phyloP scores from a whole-genome alignment of 2,888 invertebrate species.

The Philopedon plagiatum region DNA sequence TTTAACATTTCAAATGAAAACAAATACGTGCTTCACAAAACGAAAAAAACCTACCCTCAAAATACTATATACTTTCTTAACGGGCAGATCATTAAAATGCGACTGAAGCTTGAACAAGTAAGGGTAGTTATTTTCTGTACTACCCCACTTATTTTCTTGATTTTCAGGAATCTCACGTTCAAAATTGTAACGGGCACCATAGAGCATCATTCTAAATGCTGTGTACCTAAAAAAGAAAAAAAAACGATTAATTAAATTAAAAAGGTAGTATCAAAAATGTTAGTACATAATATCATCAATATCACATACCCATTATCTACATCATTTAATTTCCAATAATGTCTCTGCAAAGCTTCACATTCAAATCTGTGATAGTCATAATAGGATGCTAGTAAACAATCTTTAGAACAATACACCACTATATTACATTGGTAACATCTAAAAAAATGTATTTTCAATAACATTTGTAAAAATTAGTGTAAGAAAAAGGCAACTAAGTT shows the following conservation, averaged over 20 bases:
- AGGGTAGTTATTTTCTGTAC: slow-evolving; percentile 52
- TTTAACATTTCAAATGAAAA: too few species aligned
- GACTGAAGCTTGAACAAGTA: slow-evolving; percentile 51
- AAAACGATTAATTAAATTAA: too few species aligned
- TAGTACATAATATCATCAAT: too few species aligned
- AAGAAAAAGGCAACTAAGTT: too few species aligned
- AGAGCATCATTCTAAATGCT: slow-evolving; percentile 57
- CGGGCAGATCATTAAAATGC: slow-evolving; percentile 51
- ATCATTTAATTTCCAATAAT: slow-evolving; percentile 56
- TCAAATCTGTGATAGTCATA: slow-evolving; percentile 57
- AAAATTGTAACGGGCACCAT: slow-evolving; percentile 54
- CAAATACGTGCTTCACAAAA: too few species aligned
- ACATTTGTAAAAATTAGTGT: background rate
- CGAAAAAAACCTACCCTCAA: slow-evolving; percentile 53
- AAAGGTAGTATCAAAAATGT: too few species aligned
- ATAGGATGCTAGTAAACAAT: slow-evolving; percentile 51
- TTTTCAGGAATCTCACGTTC: slow-evolving; percentile 40
- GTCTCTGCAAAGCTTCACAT: slow-evolving; percentile 58
- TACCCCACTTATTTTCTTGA: slow-evolving; percentile 41
- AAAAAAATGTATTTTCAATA: background rate
- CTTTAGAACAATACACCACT: slow-evolving; percentile 55
- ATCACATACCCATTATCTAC: slow-evolving; percentile 50
- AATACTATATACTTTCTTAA: slow-evolving; percentile 50
- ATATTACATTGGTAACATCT: slow-evolving; percentile 57
- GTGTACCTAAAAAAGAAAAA: slow-evolving; percentile 49